Conservation (phyloP, 2,113 vertebrate genomes). For the Uropsilus gracilis region DNA sequence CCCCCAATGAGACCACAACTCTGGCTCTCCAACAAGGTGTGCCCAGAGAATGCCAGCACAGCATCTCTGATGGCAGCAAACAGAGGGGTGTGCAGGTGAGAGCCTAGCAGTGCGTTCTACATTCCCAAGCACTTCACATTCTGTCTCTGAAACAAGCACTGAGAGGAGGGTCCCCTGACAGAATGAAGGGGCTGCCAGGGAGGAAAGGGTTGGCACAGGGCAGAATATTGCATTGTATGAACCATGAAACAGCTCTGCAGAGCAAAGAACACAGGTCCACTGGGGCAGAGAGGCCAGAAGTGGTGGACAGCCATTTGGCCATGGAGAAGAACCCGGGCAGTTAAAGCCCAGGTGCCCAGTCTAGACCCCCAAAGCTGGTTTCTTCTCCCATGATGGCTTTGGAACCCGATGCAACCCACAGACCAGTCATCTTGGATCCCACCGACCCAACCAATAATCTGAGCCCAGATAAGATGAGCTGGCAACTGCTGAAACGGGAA, state of each 20-base stretch:
- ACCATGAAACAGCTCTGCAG: too few relatives aligned
- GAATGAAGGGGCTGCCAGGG: background rate
- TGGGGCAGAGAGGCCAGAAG: background rate
- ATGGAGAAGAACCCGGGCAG: rapidly evolving
- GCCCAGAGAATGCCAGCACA: background rate
- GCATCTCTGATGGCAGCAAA: background rate
- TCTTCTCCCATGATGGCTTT: background rate
- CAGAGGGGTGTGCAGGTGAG: too few relatives aligned
- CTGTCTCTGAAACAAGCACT: background rate
- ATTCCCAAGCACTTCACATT: rapidly evolving
- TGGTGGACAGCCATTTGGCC: background rate
- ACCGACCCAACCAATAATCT: conserved; percentile 20
- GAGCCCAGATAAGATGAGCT: rapidly evolving
- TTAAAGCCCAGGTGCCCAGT: background rate
- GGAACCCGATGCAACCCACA: background rate
- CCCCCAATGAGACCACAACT: background rate
- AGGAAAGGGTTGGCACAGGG: background rate
- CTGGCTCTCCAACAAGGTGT: background rate
- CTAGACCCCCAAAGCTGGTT: background rate
- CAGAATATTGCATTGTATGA: background rate
- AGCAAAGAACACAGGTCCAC: background rate
- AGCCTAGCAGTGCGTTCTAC: rapidly evolving
- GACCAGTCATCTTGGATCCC: conserved; percentile 71
- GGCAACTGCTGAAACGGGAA: background rate
- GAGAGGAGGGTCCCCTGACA: background rate